Evolutionary conservation across 2,797 vertebrate genomes (phyloP), one percentile per base, ranked within the genome.

Genomic region (Silurus aristotelis): DNA sequence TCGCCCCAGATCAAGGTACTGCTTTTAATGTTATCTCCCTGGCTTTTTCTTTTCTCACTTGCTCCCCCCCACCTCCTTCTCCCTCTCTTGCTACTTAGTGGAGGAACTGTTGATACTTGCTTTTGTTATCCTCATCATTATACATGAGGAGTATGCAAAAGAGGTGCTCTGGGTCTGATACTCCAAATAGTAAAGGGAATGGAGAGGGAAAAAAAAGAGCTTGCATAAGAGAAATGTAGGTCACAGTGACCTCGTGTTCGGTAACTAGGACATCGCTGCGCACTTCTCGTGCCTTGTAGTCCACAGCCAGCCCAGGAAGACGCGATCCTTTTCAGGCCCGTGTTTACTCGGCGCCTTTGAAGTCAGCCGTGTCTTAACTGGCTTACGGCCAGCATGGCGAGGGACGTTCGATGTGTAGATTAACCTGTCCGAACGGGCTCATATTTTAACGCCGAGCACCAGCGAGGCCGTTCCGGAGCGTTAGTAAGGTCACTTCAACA

Each of bases 1-100:
- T 95, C 94, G 94, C 94, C 93, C 93, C 94, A 96, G 95, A 96
- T 96, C 95, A 96, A 96, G 95, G 95, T 96, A 95, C 93, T 94
- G 95, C 93, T 93, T 96, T 95, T 95, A 95, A 95, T 95, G 94
- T 96, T 96, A 96, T 95, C 95, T 95, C 89, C 2, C 89, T 67
- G 82, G 91, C 80, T 48, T 80, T 46, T 84, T 48, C 55, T 73
- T 20, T 72, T 52, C 10, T 52, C 75, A 64, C 67, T 19, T 68
- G 12, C 78, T 63, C 66, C 43, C 67, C n/a, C 56, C 25, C 71
- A 15, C 71, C 10, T 27, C 56, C 56, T 38, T 27, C 60, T 7
- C 17, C 10, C 75, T 71, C 81, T 63, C 85, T 94, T 92, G 90
- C 93, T 95, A 92, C 93, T 92, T 93, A 94, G 93, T 93, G 94